phyloP scores from a whole-genome alignment of 2,113 vertebrate species.

The Phrynosoma platyrhinos region DNA sequence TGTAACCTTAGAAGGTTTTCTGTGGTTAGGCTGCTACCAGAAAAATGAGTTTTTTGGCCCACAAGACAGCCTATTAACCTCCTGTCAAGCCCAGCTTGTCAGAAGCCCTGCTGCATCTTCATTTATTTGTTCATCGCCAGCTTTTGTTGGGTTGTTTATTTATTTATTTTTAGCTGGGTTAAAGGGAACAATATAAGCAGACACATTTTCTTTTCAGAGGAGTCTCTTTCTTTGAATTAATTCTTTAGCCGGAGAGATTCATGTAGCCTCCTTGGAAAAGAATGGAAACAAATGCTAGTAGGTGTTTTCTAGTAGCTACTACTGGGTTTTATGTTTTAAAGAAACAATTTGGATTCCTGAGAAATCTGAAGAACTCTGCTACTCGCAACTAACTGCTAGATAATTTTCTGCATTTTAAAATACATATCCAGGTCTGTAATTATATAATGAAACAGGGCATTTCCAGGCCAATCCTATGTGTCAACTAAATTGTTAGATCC shows the following conservation, averaged over 20 bases:
- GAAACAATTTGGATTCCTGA: background rate
- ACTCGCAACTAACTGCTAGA: background rate
- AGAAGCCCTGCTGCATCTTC: slow-evolving; percentile 10
- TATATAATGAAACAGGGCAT: background rate
- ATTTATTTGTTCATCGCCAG: slow-evolving; percentile 29
- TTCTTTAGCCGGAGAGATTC: background rate
- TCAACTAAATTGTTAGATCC: background rate
- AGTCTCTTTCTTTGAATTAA: background rate
- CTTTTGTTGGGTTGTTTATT: background rate
- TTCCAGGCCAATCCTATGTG: background rate
- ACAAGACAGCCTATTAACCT: background rate
- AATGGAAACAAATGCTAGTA: background rate
- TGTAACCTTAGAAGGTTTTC: slow-evolving; percentile 12
- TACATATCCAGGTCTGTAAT: background rate
- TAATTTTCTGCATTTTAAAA: background rate
- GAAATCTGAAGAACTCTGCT: background rate
- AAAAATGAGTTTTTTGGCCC: slow-evolving; percentile 11
- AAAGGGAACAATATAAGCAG: background rate
- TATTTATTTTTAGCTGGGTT: background rate
- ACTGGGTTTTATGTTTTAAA: background rate
- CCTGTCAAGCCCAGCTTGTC: background rate
- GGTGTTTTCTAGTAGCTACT: background rate
- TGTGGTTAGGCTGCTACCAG: background rate
- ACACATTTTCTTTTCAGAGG: background rate
- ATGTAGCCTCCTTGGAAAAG: background rate